Base-by-base conservation (phyloP, 2,797 vertebrate species). In the Crenichthys baileyi region DNA sequence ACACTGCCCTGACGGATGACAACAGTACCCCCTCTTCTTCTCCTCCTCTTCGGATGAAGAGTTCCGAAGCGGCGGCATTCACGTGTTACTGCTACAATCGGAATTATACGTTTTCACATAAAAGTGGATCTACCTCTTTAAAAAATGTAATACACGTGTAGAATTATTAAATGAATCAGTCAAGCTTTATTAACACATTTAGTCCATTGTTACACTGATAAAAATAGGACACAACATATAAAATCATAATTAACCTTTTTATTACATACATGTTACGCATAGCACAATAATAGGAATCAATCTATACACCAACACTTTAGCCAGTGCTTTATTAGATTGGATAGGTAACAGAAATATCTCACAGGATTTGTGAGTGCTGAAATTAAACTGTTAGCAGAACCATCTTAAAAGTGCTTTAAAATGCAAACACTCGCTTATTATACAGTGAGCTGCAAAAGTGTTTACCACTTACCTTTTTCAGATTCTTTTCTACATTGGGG, bases 1-100 rank as follows among this genome's bases (percentile, higher is more conserved):
- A 87, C 87, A 51, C 85, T 82, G 85, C 89, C 87, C 79, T 29
- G 84, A 79, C 73, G 73, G 71, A 88, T 87, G 87, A 94, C 85
- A 93, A 93, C 89, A 93, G 86, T 77, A 58, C 84, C 86, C 79
- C 80, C 31, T 39, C 63, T 39, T 65, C 63, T 22, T 80, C 79
- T 70, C 80, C 56, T 83, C 56, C 73, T 46, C 75, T 58, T 75
- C 20, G 18, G 67, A 58, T 39, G 55, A 72, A 39, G 76, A 75
- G 36, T 53, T 11, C n/a, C 75, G 44, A 72, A 60, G 29, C 41
- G 58, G 73, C 16, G 67, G 74, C 89, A 44, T 91, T 90, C 79
- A 2, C 0, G n/a, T 0, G 0, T 74, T 5, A 0, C 5, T 4
- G 0, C 2, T 26, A 84, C 65, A 16, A 8, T 80, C 15, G 76